Base-by-base conservation (phyloP, 2,113 vertebrate genomes). In the Larimichthys polyactis region DNA sequence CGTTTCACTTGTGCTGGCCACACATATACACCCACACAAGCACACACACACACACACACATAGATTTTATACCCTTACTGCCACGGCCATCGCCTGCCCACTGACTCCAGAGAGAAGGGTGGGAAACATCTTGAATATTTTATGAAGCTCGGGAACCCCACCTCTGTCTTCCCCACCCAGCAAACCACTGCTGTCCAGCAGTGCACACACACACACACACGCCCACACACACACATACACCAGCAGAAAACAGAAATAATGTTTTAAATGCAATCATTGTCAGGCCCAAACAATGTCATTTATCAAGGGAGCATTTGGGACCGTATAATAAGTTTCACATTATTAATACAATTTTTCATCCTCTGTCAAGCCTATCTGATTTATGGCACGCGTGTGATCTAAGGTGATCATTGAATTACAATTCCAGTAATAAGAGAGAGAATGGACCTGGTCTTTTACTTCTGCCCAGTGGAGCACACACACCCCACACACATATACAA, bases 311-410 rank as follows among this genome's bases (percentile, higher is more conserved):
- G 96, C 97, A 95, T 97, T 99, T 98, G 97, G 97, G 97, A 98
- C 96, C 97, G 97, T 98, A 98, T 98, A 99, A 99, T 99, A 99
- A 97, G 97, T 99, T 99, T 98, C 97, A 97, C 97, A 98, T 99
- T 95, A 99, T 99, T 99, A 99, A 99, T 99, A 99, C 97, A 97
- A 99, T 99, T 99, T 99, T 99, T 99, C 98, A 99, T 99, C 97
- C 96, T 96, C 96, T 99, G 98, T 99, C 98, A 98, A 95, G 94
- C 94, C 95, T 96, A 92, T 94, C 97, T 99, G 98, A 99, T 99
- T 99, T 98, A 99, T 99, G 97, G 97, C 97, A 97, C 97, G 94
- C 94, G 95, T 96, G 95, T 97, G 97, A 98, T 98, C 97, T 97
- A 97, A 99, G 97, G 97, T 99, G 97, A 99, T 99, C 97, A 99